Conservation (phyloP, 2,888 invertebrate species). For the Rotaria socialis region DNA sequence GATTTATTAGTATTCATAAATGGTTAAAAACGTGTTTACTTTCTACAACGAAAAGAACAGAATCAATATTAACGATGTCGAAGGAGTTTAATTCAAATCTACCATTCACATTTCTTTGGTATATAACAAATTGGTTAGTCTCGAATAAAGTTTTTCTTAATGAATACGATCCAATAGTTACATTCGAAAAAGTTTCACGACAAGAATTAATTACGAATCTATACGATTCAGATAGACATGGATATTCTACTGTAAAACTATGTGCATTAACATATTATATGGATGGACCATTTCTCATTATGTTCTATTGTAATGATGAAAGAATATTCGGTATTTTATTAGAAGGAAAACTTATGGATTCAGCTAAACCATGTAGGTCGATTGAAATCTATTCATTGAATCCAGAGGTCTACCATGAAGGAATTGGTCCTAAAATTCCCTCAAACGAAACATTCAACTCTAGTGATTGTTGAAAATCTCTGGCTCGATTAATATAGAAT, state of each 20-base stretch:
- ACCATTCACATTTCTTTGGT: conserved; percentile 2
- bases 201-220: background rate
- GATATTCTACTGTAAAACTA: background rate
- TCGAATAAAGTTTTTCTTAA: background rate
- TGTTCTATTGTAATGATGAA: conserved; percentile 6
- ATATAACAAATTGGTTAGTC: background rate
- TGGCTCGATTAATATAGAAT: no score
- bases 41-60: background rate
- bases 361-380: background rate
- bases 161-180: background rate
- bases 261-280: background rate
- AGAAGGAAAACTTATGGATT: conserved; percentile 9
- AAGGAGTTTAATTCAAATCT: background rate
- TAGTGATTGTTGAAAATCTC: no score
- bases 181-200: background rate
- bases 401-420: no score
- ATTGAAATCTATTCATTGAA: no score
- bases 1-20: background rate
- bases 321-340: background rate
- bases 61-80: background rate
- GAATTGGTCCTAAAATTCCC: no score
- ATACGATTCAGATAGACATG: background rate
- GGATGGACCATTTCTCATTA: background rate
- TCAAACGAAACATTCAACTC: no score
- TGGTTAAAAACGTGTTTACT: background rate